A percentile compares a stretch with the other conserved stretches of the same genome.
Evolutionary conservation across 2,797 vertebrate species (phyloP).

Genomic region (Sebastes umbrosus): DNA sequence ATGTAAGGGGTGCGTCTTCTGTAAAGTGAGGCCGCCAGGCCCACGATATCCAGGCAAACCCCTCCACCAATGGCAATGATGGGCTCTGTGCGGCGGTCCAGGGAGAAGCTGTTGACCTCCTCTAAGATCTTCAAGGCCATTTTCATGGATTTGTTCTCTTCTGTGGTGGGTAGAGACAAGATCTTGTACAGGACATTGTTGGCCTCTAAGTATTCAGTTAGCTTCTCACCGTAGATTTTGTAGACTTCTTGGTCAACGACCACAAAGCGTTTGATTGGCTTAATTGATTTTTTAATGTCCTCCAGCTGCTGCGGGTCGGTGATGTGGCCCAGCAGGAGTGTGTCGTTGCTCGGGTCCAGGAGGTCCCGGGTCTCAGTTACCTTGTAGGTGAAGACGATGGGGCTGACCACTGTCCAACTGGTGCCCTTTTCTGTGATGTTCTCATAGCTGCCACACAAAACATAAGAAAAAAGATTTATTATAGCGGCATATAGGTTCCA

Average conservation of each 20-base stretch:
- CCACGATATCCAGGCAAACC: slow-evolving; percentile 86
- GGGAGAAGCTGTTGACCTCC: slow-evolving; percentile 83
- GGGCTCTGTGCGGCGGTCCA: slow-evolving; percentile 84
- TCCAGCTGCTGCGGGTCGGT: slow-evolving; percentile 76
- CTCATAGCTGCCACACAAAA: slow-evolving; percentile 78
- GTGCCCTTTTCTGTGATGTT: slow-evolving; percentile 69
- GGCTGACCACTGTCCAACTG: slow-evolving; percentile 85
- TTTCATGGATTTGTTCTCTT: slow-evolving; percentile 88
- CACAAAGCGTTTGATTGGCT: slow-evolving; percentile 80
- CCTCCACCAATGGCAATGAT: slow-evolving; percentile 87
- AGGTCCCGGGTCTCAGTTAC: slow-evolving; percentile 81
- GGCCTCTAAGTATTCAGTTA: slow-evolving; percentile 80
- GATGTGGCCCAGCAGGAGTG: slow-evolving; percentile 84
- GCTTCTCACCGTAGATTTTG: slow-evolving; percentile 79
- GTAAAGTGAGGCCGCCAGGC: slow-evolving; percentile 84
- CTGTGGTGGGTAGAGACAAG: slow-evolving; percentile 80
- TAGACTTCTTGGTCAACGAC: slow-evolving; percentile 85
- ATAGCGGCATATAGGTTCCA: background rate
- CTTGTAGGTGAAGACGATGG: slow-evolving; percentile 85
- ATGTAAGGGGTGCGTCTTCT: slow-evolving; percentile 87
- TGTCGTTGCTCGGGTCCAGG: slow-evolving; percentile 82
- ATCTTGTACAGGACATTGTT: slow-evolving; percentile 81
- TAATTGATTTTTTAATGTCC: slow-evolving; percentile 57
- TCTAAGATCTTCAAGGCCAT: slow-evolving; percentile 83
- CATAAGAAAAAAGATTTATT: background rate